Evolutionary conservation across 2,113 vertebrate species (phyloP), one percentile per base, ranked within the genome.

Genomic region (Laterallus jamaicensis): DNA sequence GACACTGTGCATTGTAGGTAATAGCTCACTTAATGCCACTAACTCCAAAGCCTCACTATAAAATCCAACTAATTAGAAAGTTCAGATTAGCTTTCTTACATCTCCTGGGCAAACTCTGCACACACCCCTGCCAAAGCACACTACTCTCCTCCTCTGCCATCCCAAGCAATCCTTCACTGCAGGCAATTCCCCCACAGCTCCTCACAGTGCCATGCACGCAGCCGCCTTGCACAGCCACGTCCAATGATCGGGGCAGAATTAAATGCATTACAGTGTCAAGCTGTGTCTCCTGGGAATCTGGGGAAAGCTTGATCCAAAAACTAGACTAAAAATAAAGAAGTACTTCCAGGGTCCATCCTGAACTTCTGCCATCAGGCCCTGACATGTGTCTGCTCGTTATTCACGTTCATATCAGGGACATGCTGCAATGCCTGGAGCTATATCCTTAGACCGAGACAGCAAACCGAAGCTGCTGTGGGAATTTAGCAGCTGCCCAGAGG

Each of bases 301-400:
- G 25, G 90, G 44, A 86, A 76, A 86, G 69, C 60, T 76, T 66
- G 19, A 74, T 77, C 90, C 50, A 69, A 93, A 90, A 86, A 35
- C 12, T 40, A 67, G 52, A 77, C 64, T n/a, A 24, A 88, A 92
- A 96, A 82, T 63, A 85, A 86, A 86, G 37, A 93, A 95, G 37
- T 68, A 86, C 76, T 91, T 89, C 58, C 32, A 84, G 32, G 26
- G n/a, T 82, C 21, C 63, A 59, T 2, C 28, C 5, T 56, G 26
- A 82, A 49, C 58, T 94, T 84, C 77, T 85, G 24, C 31, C 37
- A 21, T 66, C 2, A 1, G 2, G 26, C 35, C 20, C 58, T 42
- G 42, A 37, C 14, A 24, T 5, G 35, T 35, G 35, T 35, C 35
- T 35, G 35, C 29, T 66, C 4, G 1, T 64, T 91, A 60, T 50